phyloP scores from a whole-genome alignment of 2,888 invertebrate genomes.

The Anticlea derivata region DNA sequence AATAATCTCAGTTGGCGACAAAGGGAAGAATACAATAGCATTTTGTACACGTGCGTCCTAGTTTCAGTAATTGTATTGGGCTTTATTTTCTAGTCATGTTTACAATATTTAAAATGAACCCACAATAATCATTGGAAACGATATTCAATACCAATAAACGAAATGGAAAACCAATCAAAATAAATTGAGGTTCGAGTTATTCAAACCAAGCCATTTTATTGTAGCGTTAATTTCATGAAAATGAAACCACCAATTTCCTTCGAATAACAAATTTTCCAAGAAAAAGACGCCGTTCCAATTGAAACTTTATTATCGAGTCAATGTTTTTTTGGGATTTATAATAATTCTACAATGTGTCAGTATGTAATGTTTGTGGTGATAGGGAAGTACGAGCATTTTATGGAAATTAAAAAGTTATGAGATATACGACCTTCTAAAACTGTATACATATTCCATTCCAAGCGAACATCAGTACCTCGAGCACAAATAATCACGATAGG shows the following conservation, averaged over 20 bases:
- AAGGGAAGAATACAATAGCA: slow-evolving; percentile 6
- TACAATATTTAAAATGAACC: slow-evolving; percentile 17
- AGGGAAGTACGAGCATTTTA: no score
- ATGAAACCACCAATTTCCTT: slow-evolving; percentile 25
- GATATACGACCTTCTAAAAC: no score
- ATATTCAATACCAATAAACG: slow-evolving; percentile 27
- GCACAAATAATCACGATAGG: no score
- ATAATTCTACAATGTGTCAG: no score
- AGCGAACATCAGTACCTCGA: no score
- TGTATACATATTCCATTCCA: no score
- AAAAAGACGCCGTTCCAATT: background rate
- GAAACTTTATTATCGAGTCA: no score
- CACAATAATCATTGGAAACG: slow-evolving; percentile 15
- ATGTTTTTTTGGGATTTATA: no score
- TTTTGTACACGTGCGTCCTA: slow-evolving; percentile 12
- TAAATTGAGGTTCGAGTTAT: slow-evolving; percentile 22
- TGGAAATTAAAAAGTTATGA: no score
- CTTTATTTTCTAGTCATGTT: slow-evolving; percentile 16
- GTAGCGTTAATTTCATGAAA: slow-evolving; percentile 24
- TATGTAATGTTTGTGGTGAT: no score
- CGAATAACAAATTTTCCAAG: slow-evolving; percentile 4
- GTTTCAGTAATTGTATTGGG: slow-evolving; percentile 1
- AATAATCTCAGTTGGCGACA: slow-evolving; percentile 3
- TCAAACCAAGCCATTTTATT: slow-evolving; percentile 11
- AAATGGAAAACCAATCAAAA: slow-evolving; percentile 31